These are phyloP conservation scores for Shargacucullia verbasci DNA, from an alignment of 2,888 invertebrate species.

Conservation along the genomic window DNA sequence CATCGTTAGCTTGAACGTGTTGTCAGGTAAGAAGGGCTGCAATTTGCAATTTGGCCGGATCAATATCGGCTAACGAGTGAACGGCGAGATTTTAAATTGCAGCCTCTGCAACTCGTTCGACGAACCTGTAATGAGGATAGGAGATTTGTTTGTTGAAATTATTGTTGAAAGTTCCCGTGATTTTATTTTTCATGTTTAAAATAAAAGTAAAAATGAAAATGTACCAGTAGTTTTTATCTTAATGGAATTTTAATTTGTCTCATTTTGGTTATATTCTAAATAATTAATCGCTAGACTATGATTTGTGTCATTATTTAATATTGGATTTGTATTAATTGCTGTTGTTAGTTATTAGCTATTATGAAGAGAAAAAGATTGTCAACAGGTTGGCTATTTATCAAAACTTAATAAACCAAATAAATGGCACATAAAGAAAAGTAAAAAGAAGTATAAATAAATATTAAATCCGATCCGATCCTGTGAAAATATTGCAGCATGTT, in stretches of 20 bases:
- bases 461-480: conserved; percentile 17
- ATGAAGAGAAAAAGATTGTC: too few species aligned
- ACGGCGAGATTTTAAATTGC: conserved; percentile 59
- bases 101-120: conserved; percentile 25
- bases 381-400: too few species aligned
- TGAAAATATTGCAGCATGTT: conserved; percentile 40
- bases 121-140: conserved; percentile 28
- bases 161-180: neutral
- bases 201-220: too few species aligned
- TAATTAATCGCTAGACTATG: too few species aligned
- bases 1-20: conserved; percentile 39
- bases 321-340: too few species aligned
- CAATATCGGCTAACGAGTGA: conserved; percentile 61
- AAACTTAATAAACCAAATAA: too few species aligned
- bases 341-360: too few species aligned
- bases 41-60: conserved; percentile 63
- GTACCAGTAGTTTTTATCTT: too few species aligned
- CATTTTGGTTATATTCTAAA: too few species aligned
- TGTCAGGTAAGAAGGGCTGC: conserved; percentile 52
- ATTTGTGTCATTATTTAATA: too few species aligned
- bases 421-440: neutral
- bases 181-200: neutral
- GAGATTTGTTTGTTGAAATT: conserved; percentile 45
- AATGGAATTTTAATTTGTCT: too few species aligned
- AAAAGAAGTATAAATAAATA: conserved; percentile 18